These are phyloP conservation scores for Holacanthella duospinosa DNA, from an alignment of 2,888 invertebrate species.

Conservation along the genomic window DNA sequence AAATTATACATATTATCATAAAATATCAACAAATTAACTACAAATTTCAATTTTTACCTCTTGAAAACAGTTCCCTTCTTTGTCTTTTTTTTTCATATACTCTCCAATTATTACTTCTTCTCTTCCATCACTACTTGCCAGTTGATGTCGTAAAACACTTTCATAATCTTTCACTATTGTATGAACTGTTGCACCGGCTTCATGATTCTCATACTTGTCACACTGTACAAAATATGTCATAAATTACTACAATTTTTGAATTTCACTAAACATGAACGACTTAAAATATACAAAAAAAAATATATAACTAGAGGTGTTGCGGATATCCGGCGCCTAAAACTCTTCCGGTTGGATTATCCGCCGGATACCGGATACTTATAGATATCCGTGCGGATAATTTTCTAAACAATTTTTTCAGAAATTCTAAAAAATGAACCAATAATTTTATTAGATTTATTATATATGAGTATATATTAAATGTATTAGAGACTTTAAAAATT, in stretches of 20 bases:
- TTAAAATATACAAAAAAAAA: neutral
- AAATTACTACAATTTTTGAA: neutral
- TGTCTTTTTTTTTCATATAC: conserved; percentile 24
- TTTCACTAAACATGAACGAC: neutral
- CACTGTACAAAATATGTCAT: conserved; percentile 39
- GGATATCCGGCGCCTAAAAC: too few species aligned
- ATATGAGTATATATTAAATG: too few species aligned
- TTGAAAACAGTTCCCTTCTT: conserved; percentile 21
- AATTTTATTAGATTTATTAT: too few species aligned
- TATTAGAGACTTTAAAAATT: too few species aligned
- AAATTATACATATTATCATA: neutral
- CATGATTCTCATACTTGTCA: conserved; percentile 43
- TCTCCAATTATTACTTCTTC: conserved; percentile 19
- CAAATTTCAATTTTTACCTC: conserved; percentile 34
- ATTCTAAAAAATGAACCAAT: too few species aligned
- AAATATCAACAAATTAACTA: neutral
- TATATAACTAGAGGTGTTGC: too few species aligned
- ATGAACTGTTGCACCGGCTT: conserved; percentile 45
- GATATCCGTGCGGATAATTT: too few species aligned
- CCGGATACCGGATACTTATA: too few species aligned
- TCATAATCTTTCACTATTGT: conserved; percentile 43
- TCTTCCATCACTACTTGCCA: conserved; percentile 38
- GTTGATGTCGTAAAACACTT: conserved; percentile 43
- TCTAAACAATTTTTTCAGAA: too few species aligned
- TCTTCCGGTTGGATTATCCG: too few species aligned